Evolutionary conservation across 2,113 vertebrate genomes (phyloP).

Genomic region (Hepsetus odoe): DNA sequence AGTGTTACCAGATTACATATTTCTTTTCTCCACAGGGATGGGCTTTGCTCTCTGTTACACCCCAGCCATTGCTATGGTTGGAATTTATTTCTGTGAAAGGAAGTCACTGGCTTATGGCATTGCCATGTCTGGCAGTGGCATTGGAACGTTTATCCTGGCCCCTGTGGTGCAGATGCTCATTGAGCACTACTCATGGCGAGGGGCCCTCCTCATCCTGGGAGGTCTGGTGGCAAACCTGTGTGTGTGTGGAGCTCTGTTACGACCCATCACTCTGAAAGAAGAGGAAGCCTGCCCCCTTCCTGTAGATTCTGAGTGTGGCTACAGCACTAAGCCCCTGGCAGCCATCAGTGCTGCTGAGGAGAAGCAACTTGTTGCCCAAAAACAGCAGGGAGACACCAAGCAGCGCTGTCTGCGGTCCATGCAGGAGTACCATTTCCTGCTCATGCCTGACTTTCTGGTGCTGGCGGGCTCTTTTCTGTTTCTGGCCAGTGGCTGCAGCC

Average conservation of each 20-base stretch:
- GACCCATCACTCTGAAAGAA: constrained; percentile 80
- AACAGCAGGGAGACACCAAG: background rate
- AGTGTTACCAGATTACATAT: background rate
- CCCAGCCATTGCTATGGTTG: constrained; percentile 92
- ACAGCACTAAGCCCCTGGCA: background rate
- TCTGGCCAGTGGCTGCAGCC: constrained; percentile 91
- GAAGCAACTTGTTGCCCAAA: background rate
- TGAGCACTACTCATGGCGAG: constrained; percentile 90
- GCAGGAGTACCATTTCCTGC: constrained; percentile 84
- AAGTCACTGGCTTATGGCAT: constrained; percentile 90
- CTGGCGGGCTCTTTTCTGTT: constrained; percentile 87
- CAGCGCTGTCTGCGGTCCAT: constrained; percentile 72
- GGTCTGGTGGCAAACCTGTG: constrained; percentile 92
- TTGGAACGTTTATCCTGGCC: constrained; percentile 91
- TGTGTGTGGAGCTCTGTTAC: constrained; percentile 90
- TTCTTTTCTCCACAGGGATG: constrained; percentile 74
- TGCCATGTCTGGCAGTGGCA: constrained; percentile 94
- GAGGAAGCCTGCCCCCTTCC: constrained; percentile 55
- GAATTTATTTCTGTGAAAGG: constrained; percentile 86
- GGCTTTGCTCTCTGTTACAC: constrained; percentile 95
- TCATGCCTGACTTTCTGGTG: constrained; percentile 84
- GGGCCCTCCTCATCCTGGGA: constrained; percentile 90
- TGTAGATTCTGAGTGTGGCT: constrained; percentile 37
- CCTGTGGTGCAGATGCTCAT: constrained; percentile 92
- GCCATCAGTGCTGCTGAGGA: background rate